These are phyloP conservation scores for Helarctos malayanus DNA, from an alignment of 2,797 vertebrate species.

Conservation along the genomic window DNA sequence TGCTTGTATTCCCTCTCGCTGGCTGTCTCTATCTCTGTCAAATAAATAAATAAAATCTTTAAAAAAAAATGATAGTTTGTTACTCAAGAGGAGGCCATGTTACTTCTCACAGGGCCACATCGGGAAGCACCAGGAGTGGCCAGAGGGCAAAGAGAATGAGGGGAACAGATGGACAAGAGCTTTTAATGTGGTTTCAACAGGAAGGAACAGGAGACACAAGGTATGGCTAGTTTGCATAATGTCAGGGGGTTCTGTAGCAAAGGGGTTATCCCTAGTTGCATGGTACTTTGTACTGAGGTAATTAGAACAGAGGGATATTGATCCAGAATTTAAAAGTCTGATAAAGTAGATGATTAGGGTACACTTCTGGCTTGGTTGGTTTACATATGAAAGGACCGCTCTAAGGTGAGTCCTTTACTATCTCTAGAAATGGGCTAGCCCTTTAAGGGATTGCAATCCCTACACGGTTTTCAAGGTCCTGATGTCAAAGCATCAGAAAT, in stretches of 20 bases:
- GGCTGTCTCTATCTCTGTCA: no score
- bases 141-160: neutral
- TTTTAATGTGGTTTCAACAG: neutral
- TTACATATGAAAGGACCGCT: neutral
- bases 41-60: no score
- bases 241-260: neutral
- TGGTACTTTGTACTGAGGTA: neutral
- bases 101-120: neutral
- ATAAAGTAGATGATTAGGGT: neutral
- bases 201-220: neutral
- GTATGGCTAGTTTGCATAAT: neutral
- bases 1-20: no score
- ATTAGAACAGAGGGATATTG: neutral
- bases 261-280: rapidly evolving
- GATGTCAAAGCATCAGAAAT: neutral
- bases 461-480: neutral
- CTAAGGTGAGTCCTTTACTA: neutral
- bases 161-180: neutral
- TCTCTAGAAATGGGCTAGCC: neutral
- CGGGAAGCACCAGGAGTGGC: neutral
- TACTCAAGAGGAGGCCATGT: neutral
- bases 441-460: neutral
- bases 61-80: neutral
- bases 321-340: neutral
- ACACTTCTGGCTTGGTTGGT: neutral